Conservation (phyloP, 1,140 invertebrate genomes). For the Dendrolimus kikuchii region DNA sequence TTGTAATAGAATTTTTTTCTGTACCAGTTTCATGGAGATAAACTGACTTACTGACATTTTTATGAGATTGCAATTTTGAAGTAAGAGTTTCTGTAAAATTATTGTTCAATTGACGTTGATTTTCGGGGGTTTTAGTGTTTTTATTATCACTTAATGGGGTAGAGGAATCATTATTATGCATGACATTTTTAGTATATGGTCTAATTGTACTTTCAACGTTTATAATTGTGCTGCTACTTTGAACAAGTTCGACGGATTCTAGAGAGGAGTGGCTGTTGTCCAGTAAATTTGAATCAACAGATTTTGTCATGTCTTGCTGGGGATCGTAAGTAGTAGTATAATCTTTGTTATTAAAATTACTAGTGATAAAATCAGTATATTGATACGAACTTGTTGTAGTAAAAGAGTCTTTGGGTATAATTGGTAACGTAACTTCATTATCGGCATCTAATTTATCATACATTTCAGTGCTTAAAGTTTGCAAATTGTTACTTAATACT, state of each 20-base stretch:
- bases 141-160: constrained; percentile 60
- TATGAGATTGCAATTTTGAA: background rate
- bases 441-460: too few species aligned
- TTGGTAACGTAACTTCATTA: too few species aligned
- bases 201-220: constrained; percentile 48
- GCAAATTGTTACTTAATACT: too few species aligned
- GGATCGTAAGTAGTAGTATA: too few species aligned
- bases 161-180: constrained; percentile 37
- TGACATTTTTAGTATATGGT: constrained; percentile 39
- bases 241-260: constrained; percentile 36
- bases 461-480: too few species aligned
- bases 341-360: too few species aligned
- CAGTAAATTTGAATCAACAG: background rate
- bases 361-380: too few species aligned
- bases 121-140: constrained; percentile 63
- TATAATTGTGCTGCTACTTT: constrained; percentile 41
- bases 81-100: constrained; percentile 30
- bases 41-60: constrained; percentile 1
- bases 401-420: too few species aligned
- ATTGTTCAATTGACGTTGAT: constrained; percentile 52
- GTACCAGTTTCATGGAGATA: background rate
- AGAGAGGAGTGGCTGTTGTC: constrained; percentile 23
- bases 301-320: background rate
- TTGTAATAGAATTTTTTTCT: too few species aligned
- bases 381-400: too few species aligned